phyloP scores from a whole-genome alignment of 2,888 invertebrate species.

The Colostygia pectinataria region DNA sequence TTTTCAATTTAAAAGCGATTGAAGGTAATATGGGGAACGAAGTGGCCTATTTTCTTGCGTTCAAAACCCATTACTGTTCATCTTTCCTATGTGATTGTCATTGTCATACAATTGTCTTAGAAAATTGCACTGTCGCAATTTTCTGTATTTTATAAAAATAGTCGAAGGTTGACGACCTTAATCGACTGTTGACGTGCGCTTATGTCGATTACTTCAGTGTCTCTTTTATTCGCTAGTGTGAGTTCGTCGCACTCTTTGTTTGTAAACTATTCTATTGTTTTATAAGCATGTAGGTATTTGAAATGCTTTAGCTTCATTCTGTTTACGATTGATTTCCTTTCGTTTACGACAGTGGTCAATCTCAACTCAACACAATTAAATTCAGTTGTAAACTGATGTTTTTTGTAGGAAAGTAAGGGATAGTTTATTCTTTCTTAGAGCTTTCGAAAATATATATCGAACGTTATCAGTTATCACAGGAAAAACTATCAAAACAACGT shows the following conservation, averaged over 20 bases:
- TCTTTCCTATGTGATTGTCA: conserved; percentile 34
- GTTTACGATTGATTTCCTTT: conserved; percentile 17
- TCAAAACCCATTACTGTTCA: conserved; percentile 30
- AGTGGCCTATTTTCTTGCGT: conserved; percentile 32
- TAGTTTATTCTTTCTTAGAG: too few species aligned
- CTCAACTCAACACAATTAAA: conserved; percentile 5
- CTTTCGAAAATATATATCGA: too few species aligned
- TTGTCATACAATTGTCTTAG: conserved; percentile 44
- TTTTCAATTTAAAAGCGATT: conserved; percentile 29
- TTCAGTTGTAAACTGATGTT: background rate
- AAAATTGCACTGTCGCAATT: conserved; percentile 57
- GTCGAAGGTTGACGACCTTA: conserved; percentile 65
- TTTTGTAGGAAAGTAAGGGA: background rate
- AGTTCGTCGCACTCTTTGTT: conserved; percentile 67
- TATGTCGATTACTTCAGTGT: conserved; percentile 47
- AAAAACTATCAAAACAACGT: conserved; percentile 34
- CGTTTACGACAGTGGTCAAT: conserved; percentile 4
- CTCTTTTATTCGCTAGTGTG: conserved; percentile 41
- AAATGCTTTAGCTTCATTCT: conserved; percentile 19
- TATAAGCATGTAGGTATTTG: conserved; percentile 18
- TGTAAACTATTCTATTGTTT: conserved; percentile 60
- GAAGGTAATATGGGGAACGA: conserved; percentile 29
- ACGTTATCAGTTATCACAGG: conserved; percentile 25
- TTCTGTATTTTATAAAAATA: conserved; percentile 53
- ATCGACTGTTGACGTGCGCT: conserved; percentile 45